These are phyloP conservation scores for Yasuhikotakia modesta DNA, from an alignment of 2,797 vertebrate species.

Conservation along the genomic window DNA sequence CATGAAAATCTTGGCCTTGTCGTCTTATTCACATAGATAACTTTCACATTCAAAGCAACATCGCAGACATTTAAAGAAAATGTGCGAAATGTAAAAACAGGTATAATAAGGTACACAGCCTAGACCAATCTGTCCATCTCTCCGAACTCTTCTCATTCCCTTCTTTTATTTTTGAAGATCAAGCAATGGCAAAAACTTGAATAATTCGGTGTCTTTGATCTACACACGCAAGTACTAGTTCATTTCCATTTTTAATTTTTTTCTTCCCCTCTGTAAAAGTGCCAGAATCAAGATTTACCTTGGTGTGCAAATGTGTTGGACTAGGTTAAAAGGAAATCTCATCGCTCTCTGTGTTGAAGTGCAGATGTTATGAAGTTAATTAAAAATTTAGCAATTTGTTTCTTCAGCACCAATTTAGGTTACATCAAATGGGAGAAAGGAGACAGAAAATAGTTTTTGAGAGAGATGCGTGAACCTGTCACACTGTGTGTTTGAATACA, in stretches of 20 bases:
- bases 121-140: constrained; percentile 71
- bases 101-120: constrained; percentile 56
- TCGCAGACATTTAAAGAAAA: constrained; percentile 6
- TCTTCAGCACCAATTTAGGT: constrained; percentile 83
- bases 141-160: constrained; percentile 71
- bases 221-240: constrained; percentile 79
- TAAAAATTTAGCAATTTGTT: constrained; percentile 87
- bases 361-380: constrained; percentile 88
- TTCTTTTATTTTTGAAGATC: constrained; percentile 82
- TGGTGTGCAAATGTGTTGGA: constrained; percentile 86
- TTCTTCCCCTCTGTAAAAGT: constrained; percentile 84
- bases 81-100: constrained; percentile 22
- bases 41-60: constrained; percentile 3
- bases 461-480: constrained; percentile 69
- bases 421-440: constrained; percentile 82
- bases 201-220: constrained; percentile 87
- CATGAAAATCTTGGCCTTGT: background rate
- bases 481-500: constrained; percentile 62
- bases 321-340: constrained; percentile 88
- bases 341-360: constrained; percentile 82
- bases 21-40: background rate
- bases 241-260: constrained; percentile 89
- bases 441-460: constrained; percentile 73
- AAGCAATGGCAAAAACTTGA: constrained; percentile 87
- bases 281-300: constrained; percentile 85